Conservation (phyloP, 2,888 invertebrate species). For the Drosophila barbarae region DNA sequence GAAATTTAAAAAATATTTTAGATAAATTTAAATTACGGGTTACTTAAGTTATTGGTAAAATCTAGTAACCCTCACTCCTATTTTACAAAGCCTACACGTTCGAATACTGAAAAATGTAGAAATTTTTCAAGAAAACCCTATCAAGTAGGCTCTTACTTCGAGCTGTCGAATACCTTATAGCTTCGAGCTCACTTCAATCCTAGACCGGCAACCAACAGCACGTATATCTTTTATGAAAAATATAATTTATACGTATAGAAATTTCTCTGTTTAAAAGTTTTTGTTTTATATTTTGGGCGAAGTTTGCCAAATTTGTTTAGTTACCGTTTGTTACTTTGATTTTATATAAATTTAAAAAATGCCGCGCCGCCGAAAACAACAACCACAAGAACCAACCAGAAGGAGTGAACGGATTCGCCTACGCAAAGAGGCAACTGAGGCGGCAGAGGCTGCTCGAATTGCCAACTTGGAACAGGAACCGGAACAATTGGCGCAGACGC, state of each 20-base stretch:
- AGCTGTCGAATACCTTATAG: not conserved
- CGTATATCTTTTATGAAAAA: not conserved
- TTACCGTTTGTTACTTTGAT: not conserved
- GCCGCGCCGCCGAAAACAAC: not conserved
- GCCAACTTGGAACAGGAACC: not conserved
- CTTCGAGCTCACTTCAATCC: not conserved
- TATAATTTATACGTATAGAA: not conserved
- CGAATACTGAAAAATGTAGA: not conserved
- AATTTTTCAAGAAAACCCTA: not conserved
- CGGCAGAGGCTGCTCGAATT: not conserved
- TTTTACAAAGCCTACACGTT: too few species aligned
- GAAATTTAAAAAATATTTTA: too few species aligned
- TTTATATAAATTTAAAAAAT: not conserved
- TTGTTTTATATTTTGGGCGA: not conserved
- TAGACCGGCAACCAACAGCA: too few species aligned
- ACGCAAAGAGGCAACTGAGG: not conserved
- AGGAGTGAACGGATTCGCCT: not conserved
- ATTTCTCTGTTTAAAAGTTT: not conserved
- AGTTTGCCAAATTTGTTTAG: not conserved
- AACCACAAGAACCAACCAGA: accelerated
- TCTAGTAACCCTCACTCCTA: too few species aligned
- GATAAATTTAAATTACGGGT: too few species aligned
- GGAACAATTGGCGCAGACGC: not conserved
- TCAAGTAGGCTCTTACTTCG: not conserved
- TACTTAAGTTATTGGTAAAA: too few species aligned